These are phyloP conservation scores for Gallinago media DNA, from an alignment of 2,113 vertebrate genomes.

Conservation along the genomic window DNA sequence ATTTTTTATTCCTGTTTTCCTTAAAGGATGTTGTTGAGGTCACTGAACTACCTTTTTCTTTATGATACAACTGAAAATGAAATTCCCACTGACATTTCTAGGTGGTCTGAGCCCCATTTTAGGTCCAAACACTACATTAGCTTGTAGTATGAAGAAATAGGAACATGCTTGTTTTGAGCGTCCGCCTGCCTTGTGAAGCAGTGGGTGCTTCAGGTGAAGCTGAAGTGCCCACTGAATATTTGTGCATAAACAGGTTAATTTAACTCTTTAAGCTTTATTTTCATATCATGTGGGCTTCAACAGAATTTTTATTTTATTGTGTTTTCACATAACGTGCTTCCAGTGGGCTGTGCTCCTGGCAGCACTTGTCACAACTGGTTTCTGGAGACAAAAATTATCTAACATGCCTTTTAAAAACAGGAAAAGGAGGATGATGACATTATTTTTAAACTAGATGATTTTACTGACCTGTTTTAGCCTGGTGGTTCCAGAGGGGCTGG, in stretches of 20 bases:
- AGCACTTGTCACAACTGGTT: not conserved
- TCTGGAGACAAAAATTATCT: not conserved
- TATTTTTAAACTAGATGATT: not conserved
- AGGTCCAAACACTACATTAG: fast-evolving
- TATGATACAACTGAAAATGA: not conserved
- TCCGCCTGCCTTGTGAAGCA: not conserved
- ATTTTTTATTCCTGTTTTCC: not conserved
- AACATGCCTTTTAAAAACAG: not conserved
- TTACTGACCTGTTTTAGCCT: not conserved
- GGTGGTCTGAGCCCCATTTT: not conserved
- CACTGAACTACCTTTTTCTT: not conserved
- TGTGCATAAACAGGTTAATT: not conserved
- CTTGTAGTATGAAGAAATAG: not conserved
- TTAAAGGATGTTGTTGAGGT: not conserved
- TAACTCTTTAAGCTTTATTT: not conserved
- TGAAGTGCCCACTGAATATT: not conserved
- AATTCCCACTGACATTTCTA: not conserved
- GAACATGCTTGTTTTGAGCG: not conserved
- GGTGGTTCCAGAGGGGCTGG: not conserved
- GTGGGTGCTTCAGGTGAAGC: not conserved
- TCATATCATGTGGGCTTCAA: not conserved
- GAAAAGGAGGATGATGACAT: fast-evolving
- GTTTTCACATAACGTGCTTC: not conserved
- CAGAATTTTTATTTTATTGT: not conserved
- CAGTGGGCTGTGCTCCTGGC: not conserved